Conservation (phyloP, 2,113 vertebrate species). For the Malaclemys terrapin region DNA sequence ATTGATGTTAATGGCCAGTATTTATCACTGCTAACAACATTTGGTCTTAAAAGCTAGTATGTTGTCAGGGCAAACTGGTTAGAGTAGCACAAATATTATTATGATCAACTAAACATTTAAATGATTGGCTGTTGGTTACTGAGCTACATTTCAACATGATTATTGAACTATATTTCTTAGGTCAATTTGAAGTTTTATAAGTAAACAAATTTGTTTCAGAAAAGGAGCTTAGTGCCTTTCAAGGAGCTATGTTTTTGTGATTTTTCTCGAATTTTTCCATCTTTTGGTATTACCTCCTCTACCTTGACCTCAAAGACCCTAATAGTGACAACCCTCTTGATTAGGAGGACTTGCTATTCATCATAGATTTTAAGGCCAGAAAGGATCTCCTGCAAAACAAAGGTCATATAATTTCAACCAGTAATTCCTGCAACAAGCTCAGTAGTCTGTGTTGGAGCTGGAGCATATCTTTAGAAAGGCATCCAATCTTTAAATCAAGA, state of each 20-base stretch:
- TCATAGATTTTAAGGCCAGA: background rate
- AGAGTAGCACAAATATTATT: background rate
- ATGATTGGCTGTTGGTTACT: constrained; percentile 3
- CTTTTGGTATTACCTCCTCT: background rate
- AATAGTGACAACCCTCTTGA: background rate
- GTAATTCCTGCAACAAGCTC: background rate
- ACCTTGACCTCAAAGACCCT: background rate
- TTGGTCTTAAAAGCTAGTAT: constrained; percentile 44
- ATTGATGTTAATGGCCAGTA: constrained; percentile 25
- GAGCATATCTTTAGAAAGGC: background rate
- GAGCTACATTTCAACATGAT: constrained; percentile 24
- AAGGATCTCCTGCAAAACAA: background rate
- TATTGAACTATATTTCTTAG: constrained; percentile 33
- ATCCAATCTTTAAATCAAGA: background rate
- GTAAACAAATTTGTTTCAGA: constrained; percentile 7
- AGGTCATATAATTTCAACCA: background rate
- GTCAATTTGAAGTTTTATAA: constrained; percentile 16
- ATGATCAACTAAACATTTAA: constrained; percentile 31
- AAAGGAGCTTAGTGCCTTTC: background rate
- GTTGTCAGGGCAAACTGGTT: constrained; percentile 24
- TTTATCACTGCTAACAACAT: constrained; percentile 54
- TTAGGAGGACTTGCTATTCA: background rate
- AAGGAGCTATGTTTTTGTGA: background rate
- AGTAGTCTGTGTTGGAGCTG: background rate
- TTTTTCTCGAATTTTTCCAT: background rate